These are phyloP conservation scores for Sebastiscus tertius DNA, from an alignment of 2,797 vertebrate genomes.

Conservation along the genomic window DNA sequence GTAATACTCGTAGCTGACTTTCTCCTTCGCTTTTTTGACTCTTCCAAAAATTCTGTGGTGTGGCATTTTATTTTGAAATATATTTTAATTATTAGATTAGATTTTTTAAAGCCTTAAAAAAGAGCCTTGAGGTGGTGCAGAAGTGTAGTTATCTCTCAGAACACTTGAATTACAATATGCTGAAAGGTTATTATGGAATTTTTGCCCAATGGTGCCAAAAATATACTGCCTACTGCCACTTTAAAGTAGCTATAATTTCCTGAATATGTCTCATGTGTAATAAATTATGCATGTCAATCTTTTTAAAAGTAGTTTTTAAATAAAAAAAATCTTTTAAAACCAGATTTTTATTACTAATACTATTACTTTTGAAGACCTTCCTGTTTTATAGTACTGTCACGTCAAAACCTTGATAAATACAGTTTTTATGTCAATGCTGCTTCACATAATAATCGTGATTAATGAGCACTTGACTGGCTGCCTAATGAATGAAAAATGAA, in stretches of 20 bases:
- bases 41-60: neutral
- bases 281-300: neutral
- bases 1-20: neutral
- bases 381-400: neutral
- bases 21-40: neutral
- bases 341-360: neutral
- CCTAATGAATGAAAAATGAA: neutral
- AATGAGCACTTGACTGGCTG: neutral
- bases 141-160: too few relatives aligned
- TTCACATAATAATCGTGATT: neutral
- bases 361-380: neutral
- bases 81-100: neutral
- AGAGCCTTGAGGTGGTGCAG: too few relatives aligned
- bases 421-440: neutral
- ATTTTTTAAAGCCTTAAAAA: too few relatives aligned
- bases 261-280: neutral
- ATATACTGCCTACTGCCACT: too few relatives aligned
- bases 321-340: neutral
- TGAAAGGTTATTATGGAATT: too few relatives aligned
- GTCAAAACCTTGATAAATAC: neutral
- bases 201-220: too few relatives aligned
- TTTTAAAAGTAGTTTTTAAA: neutral
- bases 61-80: neutral
- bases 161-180: too few relatives aligned
- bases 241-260: neutral